Conservation (phyloP, 2,113 vertebrate species). For the Prunella himalayana region DNA sequence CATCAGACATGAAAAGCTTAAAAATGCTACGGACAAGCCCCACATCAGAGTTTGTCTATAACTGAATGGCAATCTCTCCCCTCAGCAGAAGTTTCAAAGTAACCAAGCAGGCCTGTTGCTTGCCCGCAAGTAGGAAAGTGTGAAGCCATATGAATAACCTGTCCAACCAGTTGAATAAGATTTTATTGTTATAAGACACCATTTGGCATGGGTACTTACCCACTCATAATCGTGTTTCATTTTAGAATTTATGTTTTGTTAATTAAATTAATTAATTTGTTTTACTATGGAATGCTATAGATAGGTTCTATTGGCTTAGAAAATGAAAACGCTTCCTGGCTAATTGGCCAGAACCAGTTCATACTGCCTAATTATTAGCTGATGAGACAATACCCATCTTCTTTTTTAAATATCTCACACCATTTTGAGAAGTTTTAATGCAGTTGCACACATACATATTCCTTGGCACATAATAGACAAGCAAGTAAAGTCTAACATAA, state of each 20-base stretch:
- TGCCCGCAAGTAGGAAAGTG: background rate
- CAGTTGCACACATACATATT: background rate
- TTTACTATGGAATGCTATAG: background rate
- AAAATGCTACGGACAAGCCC: background rate
- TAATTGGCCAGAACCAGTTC: conserved; percentile 14
- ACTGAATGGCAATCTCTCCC: background rate
- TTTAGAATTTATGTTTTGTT: background rate
- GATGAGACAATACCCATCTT: background rate
- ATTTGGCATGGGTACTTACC: background rate
- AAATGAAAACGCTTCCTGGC: background rate
- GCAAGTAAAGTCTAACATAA: background rate
- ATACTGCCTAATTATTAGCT: background rate
- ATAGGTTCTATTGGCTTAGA: background rate
- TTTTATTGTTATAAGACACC: background rate
- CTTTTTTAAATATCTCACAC: background rate
- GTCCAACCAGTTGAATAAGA: background rate
- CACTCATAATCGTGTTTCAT: background rate
- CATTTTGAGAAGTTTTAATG: background rate
- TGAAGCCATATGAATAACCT: background rate
- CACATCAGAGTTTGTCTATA: background rate
- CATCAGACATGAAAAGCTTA: background rate
- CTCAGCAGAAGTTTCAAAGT: background rate
- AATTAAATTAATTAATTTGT: conserved; percentile 20
- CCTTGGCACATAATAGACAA: background rate
- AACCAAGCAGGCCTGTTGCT: background rate